Evolutionary conservation across 2,113 vertebrate genomes (phyloP).

Genomic region (Ramphastos sulfuratus): DNA sequence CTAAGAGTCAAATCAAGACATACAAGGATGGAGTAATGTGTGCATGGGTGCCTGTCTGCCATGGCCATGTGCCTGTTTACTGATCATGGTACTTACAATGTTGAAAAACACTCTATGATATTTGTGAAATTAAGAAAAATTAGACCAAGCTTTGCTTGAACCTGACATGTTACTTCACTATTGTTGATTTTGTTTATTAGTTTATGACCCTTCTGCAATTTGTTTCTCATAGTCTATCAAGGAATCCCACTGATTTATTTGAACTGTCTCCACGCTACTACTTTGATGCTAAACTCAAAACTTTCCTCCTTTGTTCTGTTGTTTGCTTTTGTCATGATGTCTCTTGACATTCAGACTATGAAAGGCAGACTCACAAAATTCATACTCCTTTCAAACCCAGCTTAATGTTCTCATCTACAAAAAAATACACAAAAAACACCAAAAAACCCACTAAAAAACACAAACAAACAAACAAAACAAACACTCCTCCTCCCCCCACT

Average conservation of each 20-base stretch:
- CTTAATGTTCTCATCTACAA: background rate
- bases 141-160: background rate
- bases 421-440: background rate
- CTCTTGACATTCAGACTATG: background rate
- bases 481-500: too few species aligned
- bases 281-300: background rate
- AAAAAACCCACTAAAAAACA: background rate
- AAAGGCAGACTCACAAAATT: background rate
- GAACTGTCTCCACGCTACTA: background rate
- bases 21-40: background rate
- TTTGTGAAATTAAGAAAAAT: background rate
- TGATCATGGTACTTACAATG: background rate
- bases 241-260: background rate
- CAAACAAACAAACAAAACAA: too few species aligned
- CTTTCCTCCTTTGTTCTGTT: background rate
- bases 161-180: background rate
- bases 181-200: background rate
- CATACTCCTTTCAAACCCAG: background rate
- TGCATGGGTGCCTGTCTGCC: background rate
- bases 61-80: background rate
- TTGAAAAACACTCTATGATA: background rate
- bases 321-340: background rate
- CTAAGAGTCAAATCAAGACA: background rate
- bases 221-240: background rate
- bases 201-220: background rate